Conservation (phyloP, 2,797 vertebrate species). For the Halcyon smyrnensis region DNA sequence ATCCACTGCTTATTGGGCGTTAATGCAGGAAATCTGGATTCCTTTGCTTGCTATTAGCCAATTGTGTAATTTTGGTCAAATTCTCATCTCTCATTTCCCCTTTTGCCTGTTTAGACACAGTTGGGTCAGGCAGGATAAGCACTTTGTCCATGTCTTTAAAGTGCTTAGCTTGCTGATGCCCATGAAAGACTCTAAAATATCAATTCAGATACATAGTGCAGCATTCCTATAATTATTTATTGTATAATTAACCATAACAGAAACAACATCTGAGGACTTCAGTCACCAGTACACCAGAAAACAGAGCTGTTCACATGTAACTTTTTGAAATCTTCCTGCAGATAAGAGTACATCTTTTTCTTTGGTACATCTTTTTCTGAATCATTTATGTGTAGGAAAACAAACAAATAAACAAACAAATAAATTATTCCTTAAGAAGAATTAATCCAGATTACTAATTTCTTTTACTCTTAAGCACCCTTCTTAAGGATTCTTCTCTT, state of each 20-base stretch:
- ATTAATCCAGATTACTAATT: not conserved
- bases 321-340: not conserved
- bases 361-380: not conserved
- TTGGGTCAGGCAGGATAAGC: not conserved
- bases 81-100: conserved; percentile 11
- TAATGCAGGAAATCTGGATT: not conserved
- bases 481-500: not conserved
- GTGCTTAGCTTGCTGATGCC: not conserved
- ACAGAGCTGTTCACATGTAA: not conserved
- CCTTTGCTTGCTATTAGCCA: not conserved
- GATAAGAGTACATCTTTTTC: not conserved
- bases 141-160: not conserved
- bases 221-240: not conserved
- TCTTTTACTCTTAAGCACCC: not conserved
- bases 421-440: not conserved
- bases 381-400: not conserved
- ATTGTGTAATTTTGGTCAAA: conserved; percentile 17
- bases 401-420: not conserved
- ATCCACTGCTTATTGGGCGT: fast-evolving
- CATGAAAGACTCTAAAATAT: not conserved
- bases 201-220: not conserved
- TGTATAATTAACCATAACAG: not conserved
- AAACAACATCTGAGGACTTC: not conserved
- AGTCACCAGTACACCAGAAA: not conserved
- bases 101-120: conserved; percentile 16